Conservation (phyloP, 2,113 vertebrate genomes). For the Oncorhynchus tshawytscha region DNA sequence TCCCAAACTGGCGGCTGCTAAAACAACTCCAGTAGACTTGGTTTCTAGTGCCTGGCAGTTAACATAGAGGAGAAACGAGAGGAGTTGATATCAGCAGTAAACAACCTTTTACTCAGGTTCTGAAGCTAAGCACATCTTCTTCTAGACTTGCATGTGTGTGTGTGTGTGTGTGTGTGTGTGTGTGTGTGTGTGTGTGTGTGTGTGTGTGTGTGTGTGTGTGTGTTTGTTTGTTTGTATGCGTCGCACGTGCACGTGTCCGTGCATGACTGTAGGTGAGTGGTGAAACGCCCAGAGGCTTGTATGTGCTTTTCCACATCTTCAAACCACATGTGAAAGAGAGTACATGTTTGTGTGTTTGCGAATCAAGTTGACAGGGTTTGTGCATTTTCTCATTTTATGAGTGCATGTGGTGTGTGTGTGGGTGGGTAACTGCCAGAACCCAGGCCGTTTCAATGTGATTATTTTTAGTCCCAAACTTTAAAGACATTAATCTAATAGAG, state of each 20-base stretch:
- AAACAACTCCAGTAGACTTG: conserved; percentile 3
- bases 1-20: not conserved
- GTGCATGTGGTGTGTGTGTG: too few species aligned
- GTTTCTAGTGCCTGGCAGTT: conserved; percentile 9
- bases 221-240: not conserved
- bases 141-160: not conserved
- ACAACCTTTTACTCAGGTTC: conserved; percentile 22
- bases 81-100: conserved; percentile 9
- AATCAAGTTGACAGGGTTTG: too few species aligned
- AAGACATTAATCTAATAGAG: too few species aligned
- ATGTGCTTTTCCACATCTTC: too few species aligned
- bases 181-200: not conserved
- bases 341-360: too few species aligned
- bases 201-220: not conserved
- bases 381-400: too few species aligned
- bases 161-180: not conserved
- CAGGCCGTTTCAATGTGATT: too few species aligned
- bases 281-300: too few species aligned
- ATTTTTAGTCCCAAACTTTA: too few species aligned
- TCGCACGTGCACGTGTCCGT: not conserved
- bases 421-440: too few species aligned
- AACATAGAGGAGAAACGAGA: not conserved
- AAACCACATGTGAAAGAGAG: too few species aligned
- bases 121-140: not conserved
- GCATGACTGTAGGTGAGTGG: not conserved